Percentiles rank a stretch among this genome's conserved stretches.
phyloP scores from a whole-genome alignment of 2,797 vertebrate genomes.

The Poeciliopsis presidionis region DNA sequence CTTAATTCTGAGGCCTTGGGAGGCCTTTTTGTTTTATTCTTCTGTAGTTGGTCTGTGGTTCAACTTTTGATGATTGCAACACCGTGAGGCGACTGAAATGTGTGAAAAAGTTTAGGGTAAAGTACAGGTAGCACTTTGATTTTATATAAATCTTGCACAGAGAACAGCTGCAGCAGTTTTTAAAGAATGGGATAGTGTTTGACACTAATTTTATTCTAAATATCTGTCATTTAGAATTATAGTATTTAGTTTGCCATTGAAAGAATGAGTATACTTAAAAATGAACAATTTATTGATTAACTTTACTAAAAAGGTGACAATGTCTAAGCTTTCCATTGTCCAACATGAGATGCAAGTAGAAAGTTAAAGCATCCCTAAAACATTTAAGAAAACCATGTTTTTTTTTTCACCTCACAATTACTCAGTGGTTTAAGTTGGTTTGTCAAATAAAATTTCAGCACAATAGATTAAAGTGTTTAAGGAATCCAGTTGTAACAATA shows the following conservation, averaged over 20 bases:
- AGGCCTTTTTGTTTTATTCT: slow-evolving; percentile 10
- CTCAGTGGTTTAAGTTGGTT: not conserved
- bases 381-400: not conserved
- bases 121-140: not conserved
- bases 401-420: not conserved
- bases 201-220: not conserved
- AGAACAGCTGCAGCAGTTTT: not conserved
- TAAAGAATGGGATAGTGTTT: not conserved
- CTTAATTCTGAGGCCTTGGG: slow-evolving; percentile 6
- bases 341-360: not conserved
- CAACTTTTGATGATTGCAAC: slow-evolving; percentile 44
- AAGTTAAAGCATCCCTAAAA: not conserved
- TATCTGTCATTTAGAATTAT: not conserved
- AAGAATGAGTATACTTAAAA: not conserved
- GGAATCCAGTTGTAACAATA: no score
- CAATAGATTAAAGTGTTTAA: not conserved
- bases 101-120: slow-evolving; percentile 12
- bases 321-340: not conserved
- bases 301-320: not conserved
- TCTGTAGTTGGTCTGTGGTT: slow-evolving; percentile 4
- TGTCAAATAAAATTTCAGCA: not conserved
- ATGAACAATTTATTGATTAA: not conserved
- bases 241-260: not conserved
- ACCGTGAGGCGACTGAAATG: slow-evolving; percentile 38
- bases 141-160: not conserved